Evolutionary conservation across 2,113 vertebrate species (phyloP), one percentile per base, ranked within the genome.

Genomic region (Chinchilla lanigera): DNA sequence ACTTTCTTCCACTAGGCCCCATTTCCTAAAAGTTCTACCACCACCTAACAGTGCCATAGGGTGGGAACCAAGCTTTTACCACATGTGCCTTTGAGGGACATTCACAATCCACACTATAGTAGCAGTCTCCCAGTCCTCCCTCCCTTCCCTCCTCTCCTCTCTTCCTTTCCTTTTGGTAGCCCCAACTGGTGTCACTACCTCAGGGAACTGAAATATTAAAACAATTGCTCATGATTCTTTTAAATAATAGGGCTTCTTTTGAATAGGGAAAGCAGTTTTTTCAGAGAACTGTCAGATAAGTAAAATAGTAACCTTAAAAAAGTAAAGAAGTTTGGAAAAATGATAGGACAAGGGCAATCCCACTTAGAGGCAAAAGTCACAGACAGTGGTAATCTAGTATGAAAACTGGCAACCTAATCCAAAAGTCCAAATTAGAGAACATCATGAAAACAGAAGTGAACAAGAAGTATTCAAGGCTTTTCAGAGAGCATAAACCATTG

Each of bases 391-490:
- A 50, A n/a, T 60, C 24, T 81, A n/a, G 71, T 33, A 28, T 82
- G 84, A 94, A 80, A 78, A 54, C 47, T 35, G 85, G 35, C 10
- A 41, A 89, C 14, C 19, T 44, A 60, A 52, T 85, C 47, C n/a
- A 54, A 33, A 95, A 96, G 19, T 50, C 5, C n/a, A 75, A 75
- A 73, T 50, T 54, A 58, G 26, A 78, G 19, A 89, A 78, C 69
- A 82, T 52, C 61, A 19, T 5, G 67, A 86, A 96, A 93, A 83
- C 60, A 89, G 65, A 94, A 67, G 87, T 58, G 14, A 60, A 38
- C 41, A 58, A 0, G 35, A 82, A 73, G 44, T 60, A 13, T 52
- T 24, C 52, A 61, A 54, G 38, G 54, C 61, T 78, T 84, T 44
- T 56, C 54, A 33, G 54, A 65, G 60, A 67, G 73, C 6, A 86